phyloP scores from a whole-genome alignment of 1,140 invertebrate genomes.

The Drosophila kanapiae region DNA sequence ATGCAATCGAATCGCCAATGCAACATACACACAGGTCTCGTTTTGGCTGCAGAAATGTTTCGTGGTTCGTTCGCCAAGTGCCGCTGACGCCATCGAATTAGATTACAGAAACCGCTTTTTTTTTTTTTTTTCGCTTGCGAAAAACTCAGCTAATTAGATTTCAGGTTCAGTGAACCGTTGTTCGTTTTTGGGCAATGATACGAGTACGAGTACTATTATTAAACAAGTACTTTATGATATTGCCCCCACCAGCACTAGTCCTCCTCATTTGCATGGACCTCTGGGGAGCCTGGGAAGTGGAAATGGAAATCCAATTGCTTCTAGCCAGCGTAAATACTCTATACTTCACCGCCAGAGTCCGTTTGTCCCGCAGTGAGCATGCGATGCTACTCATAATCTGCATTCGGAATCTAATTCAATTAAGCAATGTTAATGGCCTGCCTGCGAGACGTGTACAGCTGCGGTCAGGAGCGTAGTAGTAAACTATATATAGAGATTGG shows the following conservation, averaged over 20 bases:
- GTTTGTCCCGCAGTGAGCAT: constrained; percentile 44
- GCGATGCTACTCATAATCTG: constrained; percentile 74
- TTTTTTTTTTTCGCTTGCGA: constrained; percentile 5
- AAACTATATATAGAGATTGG: constrained; percentile 17
- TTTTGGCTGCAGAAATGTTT: constrained; percentile 52
- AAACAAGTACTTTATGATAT: constrained; percentile 25
- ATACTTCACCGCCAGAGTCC: constrained; percentile 17
- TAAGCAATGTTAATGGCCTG: constrained; percentile 80
- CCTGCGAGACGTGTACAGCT: constrained; percentile 65
- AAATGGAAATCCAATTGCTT: constrained; percentile 11
- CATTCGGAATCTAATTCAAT: constrained; percentile 80
- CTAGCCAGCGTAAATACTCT: constrained; percentile 24
- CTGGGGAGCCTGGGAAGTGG: constrained; percentile 25
- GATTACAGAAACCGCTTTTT: constrained; percentile 52
- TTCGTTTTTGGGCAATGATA: constrained; percentile 16
- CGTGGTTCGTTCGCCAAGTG: constrained; percentile 42
- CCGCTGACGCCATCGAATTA: constrained; percentile 52
- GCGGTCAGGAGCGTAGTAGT: constrained; percentile 37
- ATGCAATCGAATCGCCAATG: constrained; percentile 37
- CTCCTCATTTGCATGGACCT: constrained; percentile 32
- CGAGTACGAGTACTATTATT: constrained; percentile 6
- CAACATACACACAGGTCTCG: constrained; percentile 37
- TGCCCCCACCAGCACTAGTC: neutral
- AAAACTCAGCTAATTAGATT: constrained; percentile 50
- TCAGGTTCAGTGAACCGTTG: constrained; percentile 41